Conservation (phyloP, 2,797 vertebrate genomes). For the Iguana delicatissima region DNA sequence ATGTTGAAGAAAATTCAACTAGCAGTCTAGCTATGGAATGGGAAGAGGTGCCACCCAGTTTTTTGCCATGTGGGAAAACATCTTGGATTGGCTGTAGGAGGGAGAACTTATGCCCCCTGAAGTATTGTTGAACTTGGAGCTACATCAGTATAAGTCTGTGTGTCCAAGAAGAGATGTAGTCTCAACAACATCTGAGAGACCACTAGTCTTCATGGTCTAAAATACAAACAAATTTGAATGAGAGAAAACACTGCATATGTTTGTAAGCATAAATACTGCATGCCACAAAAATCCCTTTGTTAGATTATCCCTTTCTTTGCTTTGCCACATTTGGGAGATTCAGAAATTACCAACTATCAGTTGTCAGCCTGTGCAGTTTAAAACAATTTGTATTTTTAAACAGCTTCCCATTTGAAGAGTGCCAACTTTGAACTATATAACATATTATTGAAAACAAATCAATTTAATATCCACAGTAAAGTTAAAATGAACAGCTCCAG, state of each 20-base stretch:
- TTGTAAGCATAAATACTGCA: not conserved
- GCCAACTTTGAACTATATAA: not conserved
- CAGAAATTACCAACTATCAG: conserved; percentile 1
- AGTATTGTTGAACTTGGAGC: not conserved
- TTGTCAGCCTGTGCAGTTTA: not conserved
- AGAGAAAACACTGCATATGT: not conserved
- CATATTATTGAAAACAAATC: conserved; percentile 10
- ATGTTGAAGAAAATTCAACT: not conserved
- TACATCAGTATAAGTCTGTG: no score
- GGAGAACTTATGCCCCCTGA: not conserved
- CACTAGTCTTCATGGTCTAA: not conserved
- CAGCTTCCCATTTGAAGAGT: not conserved
- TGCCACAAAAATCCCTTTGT: not conserved
- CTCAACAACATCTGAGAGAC: not conserved
- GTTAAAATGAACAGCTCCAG: not conserved
- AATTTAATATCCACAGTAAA: not conserved
- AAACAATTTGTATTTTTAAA: conserved; percentile 9
- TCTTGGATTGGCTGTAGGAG: not conserved
- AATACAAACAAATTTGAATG: not conserved
- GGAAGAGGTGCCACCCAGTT: not conserved
- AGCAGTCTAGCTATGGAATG: not conserved
- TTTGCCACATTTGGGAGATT: conserved; percentile 2
- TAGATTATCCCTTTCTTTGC: not conserved
- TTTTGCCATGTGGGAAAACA: not conserved
- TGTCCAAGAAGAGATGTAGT: not conserved